Conservation (phyloP, 2,113 vertebrate species). For the Lamprologus lemairii region DNA sequence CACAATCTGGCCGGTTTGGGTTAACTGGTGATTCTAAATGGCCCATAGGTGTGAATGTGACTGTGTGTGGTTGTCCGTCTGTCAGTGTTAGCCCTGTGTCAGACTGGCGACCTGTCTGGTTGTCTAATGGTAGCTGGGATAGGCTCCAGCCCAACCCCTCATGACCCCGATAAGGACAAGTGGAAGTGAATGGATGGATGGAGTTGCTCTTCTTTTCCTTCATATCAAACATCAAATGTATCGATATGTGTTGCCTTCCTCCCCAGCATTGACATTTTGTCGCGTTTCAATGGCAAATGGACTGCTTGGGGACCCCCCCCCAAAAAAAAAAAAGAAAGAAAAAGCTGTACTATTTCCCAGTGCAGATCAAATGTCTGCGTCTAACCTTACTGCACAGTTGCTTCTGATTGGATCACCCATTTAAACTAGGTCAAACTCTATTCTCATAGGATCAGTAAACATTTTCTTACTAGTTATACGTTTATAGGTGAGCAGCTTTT, state of each 20-base stretch:
- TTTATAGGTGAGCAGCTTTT: neutral
- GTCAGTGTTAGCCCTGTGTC: neutral
- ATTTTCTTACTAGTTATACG: neutral
- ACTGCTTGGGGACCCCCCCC: neutral
- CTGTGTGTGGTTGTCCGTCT: neutral
- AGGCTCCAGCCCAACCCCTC: neutral
- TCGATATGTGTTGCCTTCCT: neutral
- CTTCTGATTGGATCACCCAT: neutral
- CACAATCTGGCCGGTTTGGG: neutral
- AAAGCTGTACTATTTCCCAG: neutral
- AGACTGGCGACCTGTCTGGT: neutral
- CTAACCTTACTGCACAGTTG: neutral
- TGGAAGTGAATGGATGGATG: neutral
- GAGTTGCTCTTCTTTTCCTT: neutral
- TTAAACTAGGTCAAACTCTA: neutral
- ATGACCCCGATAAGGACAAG: neutral
- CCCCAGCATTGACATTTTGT: neutral
- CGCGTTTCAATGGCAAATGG: fast-evolving
- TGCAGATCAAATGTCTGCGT: neutral
- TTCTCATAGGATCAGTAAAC: neutral
- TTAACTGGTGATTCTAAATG: neutral
- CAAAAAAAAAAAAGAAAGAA: too few species aligned
- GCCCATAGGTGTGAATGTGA: neutral
- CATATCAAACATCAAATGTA: neutral
- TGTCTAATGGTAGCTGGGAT: neutral